phyloP scores from a whole-genome alignment of 2,113 vertebrate species.

The Coracopsis vasa region DNA sequence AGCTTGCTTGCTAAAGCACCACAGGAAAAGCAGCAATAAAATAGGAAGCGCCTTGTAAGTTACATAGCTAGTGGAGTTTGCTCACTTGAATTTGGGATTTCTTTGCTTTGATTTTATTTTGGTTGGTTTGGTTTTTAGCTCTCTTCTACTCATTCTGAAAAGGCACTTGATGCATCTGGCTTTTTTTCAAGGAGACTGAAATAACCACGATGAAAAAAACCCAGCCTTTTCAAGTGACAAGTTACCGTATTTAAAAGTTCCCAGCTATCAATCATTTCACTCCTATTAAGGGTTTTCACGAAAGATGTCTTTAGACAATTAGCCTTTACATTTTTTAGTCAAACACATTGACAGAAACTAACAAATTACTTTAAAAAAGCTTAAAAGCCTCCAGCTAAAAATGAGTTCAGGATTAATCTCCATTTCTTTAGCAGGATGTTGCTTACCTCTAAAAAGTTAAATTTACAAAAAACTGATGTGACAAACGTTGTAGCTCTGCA shows the following conservation, averaged over 20 bases:
- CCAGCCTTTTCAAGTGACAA: neutral
- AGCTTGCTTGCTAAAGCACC: neutral
- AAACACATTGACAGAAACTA: neutral
- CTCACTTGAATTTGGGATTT: neutral
- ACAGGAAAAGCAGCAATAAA: conserved; percentile 17
- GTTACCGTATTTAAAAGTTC: neutral
- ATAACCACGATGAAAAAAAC: neutral
- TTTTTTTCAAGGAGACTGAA: conserved; percentile 11
- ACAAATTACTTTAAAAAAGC: neutral
- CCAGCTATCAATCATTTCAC: neutral
- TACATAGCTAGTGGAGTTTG: neutral
- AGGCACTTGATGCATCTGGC: conserved; percentile 1
- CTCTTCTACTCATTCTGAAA: conserved; percentile 57
- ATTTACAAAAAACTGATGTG: neutral
- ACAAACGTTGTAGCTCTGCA: neutral
- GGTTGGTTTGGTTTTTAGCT: conserved; percentile 32
- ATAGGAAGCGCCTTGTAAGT: neutral
- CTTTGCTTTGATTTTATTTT: neutral
- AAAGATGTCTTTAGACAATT: conserved; percentile 22
- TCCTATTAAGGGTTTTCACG: neutral
- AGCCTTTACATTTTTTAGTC: neutral
- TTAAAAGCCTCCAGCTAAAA: neutral
- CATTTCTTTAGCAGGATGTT: neutral
- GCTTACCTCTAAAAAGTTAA: neutral
- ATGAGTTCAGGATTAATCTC: neutral